Evolutionary conservation across 2,888 invertebrate species (phyloP).

Genomic region (Chrysolina haemoptera): DNA sequence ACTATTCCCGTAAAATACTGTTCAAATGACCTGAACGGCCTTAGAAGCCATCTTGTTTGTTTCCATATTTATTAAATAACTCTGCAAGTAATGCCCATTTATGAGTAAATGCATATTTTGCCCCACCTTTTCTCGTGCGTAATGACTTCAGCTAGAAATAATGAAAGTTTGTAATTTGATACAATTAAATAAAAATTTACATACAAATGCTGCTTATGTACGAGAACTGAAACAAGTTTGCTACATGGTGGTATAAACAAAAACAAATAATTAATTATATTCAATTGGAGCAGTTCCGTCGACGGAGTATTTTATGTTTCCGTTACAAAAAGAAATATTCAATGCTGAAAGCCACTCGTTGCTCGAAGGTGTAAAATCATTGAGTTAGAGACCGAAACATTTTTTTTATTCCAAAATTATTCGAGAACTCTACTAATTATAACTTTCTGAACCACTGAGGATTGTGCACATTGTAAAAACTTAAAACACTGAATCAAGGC

Average conservation of each 20-base stretch:
- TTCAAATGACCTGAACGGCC: constrained; percentile 40
- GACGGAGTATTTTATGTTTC: not conserved
- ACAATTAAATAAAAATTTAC: constrained; percentile 44
- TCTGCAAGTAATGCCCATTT: constrained; percentile 29
- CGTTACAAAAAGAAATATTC: not conserved
- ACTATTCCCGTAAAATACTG: constrained; percentile 17
- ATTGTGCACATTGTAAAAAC: no score
- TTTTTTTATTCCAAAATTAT: no score
- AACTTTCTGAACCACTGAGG: no score
- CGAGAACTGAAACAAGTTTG: constrained; percentile 31
- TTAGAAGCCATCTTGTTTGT: constrained; percentile 41
- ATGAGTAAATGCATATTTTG: constrained; percentile 39
- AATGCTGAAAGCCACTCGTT: not conserved
- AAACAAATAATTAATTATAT: not conserved
- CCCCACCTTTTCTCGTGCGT: constrained; percentile 38
- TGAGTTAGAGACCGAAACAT: no score
- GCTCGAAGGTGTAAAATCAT: no score
- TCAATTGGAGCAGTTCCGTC: not conserved
- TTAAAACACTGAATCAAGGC: no score
- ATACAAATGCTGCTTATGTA: constrained; percentile 37
- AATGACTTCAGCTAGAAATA: constrained; percentile 37
- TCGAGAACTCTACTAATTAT: no score
- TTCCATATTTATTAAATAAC: constrained; percentile 40
- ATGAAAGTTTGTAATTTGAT: constrained; percentile 42
- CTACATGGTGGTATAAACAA: constrained; percentile 6